Evolutionary conservation across 2,888 invertebrate genomes (phyloP), one percentile per base, ranked within the genome.

Genomic region (Cephus spinipes): DNA sequence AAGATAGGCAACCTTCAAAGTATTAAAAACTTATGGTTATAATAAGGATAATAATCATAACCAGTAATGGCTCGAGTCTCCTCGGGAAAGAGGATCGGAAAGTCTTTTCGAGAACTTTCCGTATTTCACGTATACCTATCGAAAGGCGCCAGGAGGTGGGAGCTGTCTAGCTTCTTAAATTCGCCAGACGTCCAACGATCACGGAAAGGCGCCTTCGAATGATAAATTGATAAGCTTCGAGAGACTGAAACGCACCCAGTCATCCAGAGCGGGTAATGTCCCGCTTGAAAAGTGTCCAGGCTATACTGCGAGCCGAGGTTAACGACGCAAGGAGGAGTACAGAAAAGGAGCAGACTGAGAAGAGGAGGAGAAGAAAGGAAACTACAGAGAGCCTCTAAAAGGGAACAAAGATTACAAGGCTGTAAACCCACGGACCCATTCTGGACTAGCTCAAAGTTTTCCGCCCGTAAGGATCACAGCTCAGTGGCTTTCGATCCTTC

Each of bases 401-500:
- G 23, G 73, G 36, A 73, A 76, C 75, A 77, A 78, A 80, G 76
- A 80, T 76, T 77, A 80, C 76, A 76, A 79, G 76, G 73, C 74
- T 77, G 75, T 79, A 79, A 81, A 81, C 76, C 78, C 77, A 75
- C 76, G 75, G 40, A 75, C 75, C 69, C 77, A 74, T 77, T 77
- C 73, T 75, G 73, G 77, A 76, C 78, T 78, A 34, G 68, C 76
- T 76, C 69, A 69, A 73, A 74, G 74, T 73, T 77, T 76, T 78
- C 36, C 73, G 40, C 35, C 73, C 15, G 73, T 73, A 68, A 68
- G 74, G 76, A 81, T 81, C 76, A 75, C 78, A 69, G 73, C 23
- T 68, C 78, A 76, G 69, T 76, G 79, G 74, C 73, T 82, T 82
- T 77, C 77, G 77, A 75, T 76, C 80, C 77, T 79, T 79, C 73